These are phyloP conservation scores for Dichetophora obliterata DNA, from an alignment of 2,888 invertebrate genomes.

Conservation along the genomic window DNA sequence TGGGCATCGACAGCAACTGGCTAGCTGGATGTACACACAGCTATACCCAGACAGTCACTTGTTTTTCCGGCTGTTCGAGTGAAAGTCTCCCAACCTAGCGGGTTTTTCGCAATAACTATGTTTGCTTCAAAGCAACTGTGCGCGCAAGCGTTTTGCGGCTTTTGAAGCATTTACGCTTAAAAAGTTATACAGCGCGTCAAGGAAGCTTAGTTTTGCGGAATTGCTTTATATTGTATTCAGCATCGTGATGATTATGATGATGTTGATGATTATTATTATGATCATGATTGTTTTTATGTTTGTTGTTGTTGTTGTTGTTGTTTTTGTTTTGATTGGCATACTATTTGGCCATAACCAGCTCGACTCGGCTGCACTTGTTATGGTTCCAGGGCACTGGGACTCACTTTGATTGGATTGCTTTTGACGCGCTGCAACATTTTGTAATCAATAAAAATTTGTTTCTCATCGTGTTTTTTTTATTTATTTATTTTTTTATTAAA, in stretches of 20 bases:
- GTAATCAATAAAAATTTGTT: constrained; percentile 31
- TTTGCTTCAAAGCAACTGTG: not conserved
- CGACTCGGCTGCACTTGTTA: not conserved
- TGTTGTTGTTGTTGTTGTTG: not conserved
- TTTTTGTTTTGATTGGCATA: not conserved
- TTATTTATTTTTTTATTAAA: constrained; percentile 18
- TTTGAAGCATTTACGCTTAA: not conserved
- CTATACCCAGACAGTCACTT: not conserved
- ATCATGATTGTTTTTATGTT: not conserved
- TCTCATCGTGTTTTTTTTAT: constrained; percentile 19
- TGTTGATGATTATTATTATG: not conserved
- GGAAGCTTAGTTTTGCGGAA: constrained; percentile 12
- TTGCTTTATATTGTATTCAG: not conserved
- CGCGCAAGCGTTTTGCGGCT: not conserved
- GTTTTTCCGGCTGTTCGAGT: constrained; percentile 36
- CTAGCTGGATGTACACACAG: not conserved
- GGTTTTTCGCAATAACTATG: not conserved
- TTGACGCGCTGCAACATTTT: constrained; percentile 12
- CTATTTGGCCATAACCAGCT: not conserved
- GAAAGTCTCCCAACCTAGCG: constrained; percentile 46
- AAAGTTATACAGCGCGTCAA: not conserved
- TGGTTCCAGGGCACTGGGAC: constrained; percentile 26
- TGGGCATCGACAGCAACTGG: constrained; percentile 2
- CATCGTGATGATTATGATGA: not conserved
- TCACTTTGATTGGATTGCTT: not conserved